Evolutionary conservation across 1,140 invertebrate species (phyloP).

Genomic region (Rhynchophorus ferrugineus): DNA sequence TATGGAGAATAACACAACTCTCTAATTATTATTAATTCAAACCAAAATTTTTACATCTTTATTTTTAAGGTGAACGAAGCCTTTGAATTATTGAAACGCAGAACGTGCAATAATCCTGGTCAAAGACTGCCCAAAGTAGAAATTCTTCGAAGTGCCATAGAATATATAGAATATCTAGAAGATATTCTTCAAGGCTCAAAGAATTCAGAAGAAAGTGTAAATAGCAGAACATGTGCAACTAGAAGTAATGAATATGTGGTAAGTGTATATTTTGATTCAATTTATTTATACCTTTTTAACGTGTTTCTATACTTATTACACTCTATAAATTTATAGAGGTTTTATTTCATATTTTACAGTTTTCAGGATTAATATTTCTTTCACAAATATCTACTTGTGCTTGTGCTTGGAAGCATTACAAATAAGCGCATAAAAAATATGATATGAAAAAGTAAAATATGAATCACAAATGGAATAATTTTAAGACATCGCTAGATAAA

Average conservation of each 20-base stretch:
- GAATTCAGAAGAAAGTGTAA: conserved; percentile 7
- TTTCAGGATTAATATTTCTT: too few relatives aligned
- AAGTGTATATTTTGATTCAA: conserved; percentile 8
- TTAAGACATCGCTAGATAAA: too few relatives aligned
- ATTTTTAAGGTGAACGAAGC: conserved; percentile 87
- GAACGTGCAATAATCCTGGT: conserved; percentile 90
- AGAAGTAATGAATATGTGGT: conserved; percentile 26
- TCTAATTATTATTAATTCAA: too few relatives aligned
- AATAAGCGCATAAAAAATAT: too few relatives aligned
- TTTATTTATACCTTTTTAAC: not conserved
- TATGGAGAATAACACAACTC: too few relatives aligned
- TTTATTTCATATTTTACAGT: too few relatives aligned
- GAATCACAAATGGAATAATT: too few relatives aligned
- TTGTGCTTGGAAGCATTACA: too few relatives aligned
- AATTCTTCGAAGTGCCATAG: conserved; percentile 93
- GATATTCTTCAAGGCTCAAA: conserved; percentile 58
- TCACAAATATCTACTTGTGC: too few relatives aligned
- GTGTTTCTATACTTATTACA: not conserved
- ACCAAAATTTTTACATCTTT: too few relatives aligned
- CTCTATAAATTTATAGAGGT: not conserved
- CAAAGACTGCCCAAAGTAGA: conserved; percentile 95
- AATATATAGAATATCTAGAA: conserved; percentile 94
- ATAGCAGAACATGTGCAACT: not conserved
- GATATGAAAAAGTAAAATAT: too few relatives aligned
- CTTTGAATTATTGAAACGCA: conserved; percentile 86